Percentiles rank a stretch among this genome's conserved stretches.
phyloP scores from a whole-genome alignment of 2,797 vertebrate species.

The Ispidina picta region DNA sequence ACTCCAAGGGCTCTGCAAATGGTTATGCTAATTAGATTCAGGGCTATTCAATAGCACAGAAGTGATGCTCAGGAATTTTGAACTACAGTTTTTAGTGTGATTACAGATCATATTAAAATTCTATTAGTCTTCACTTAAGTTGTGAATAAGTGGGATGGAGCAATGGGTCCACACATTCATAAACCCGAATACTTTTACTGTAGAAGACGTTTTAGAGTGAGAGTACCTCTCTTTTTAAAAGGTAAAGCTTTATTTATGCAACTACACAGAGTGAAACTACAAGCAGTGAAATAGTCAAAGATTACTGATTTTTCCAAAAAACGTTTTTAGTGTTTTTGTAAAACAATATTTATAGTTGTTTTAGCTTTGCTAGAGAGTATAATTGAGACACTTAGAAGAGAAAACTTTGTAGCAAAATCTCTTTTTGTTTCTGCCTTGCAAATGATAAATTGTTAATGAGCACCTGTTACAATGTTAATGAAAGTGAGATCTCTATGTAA shows the following conservation, averaged over 20 bases:
- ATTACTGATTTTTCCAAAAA: neutral
- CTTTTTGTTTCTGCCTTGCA: constrained; percentile 55
- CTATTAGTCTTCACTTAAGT: constrained; percentile 66
- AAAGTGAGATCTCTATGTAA: constrained; percentile 81
- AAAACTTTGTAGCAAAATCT: constrained; percentile 76
- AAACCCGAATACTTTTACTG: neutral
- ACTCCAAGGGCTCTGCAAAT: constrained; percentile 62
- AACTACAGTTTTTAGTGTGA: constrained; percentile 72
- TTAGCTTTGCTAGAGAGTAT: neutral
- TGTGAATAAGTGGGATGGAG: neutral
- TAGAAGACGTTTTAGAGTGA: neutral
- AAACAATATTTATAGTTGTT: neutral
- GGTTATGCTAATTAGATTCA: constrained; percentile 69
- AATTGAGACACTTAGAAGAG: constrained; percentile 65
- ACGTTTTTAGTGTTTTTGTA: neutral
- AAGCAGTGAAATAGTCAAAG: neutral
- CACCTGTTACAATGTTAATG: constrained; percentile 85
- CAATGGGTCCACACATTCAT: neutral
- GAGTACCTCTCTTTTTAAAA: neutral
- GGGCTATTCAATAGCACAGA: constrained; percentile 37
- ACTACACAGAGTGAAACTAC: neutral
- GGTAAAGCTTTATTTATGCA: neutral
- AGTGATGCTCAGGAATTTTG: constrained; percentile 64
- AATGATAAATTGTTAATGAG: constrained; percentile 84
- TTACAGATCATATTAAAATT: constrained; percentile 77